Conservation (phyloP, 2,888 invertebrate genomes). For the Rhagonycha fulva region DNA sequence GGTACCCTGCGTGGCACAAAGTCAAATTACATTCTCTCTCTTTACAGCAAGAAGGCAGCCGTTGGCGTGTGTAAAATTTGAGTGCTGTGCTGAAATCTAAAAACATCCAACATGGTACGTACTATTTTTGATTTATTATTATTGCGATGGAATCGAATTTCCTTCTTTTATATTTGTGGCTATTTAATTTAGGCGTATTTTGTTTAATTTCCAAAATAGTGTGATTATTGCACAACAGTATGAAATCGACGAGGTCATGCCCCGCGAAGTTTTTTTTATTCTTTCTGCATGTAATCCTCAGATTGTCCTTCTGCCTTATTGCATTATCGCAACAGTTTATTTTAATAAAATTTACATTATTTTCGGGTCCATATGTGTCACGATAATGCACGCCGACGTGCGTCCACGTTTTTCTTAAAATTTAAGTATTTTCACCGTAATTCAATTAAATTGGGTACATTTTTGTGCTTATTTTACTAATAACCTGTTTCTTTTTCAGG, state of each 20-base stretch:
- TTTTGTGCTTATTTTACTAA: background rate
- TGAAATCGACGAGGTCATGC: constrained; percentile 38
- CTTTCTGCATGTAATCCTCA: background rate
- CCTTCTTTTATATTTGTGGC: background rate
- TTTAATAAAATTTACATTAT: background rate
- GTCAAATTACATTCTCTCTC: constrained; percentile 53
- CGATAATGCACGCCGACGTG: background rate
- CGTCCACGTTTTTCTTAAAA: background rate
- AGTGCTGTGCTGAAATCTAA: constrained; percentile 73
- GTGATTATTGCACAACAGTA: constrained; percentile 53
- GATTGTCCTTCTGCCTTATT: background rate
- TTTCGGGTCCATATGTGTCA: background rate
- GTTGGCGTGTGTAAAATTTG: constrained; percentile 81
- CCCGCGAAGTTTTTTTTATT: background rate
- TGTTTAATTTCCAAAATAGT: background rate
- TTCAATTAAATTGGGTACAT: background rate
- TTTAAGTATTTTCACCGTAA: background rate
- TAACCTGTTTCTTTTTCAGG: constrained; percentile 65
- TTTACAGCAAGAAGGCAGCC: constrained; percentile 87
- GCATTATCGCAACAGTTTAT: background rate
- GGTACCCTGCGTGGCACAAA: constrained; percentile 37
- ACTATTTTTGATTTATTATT: constrained; percentile 30
- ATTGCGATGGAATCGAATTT: background rate
- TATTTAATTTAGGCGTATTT: constrained; percentile 12
- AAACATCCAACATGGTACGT: constrained; percentile 85